Base-by-base conservation (phyloP, 2,888 invertebrate genomes). In the Leptinotarsa rubiginosa region DNA sequence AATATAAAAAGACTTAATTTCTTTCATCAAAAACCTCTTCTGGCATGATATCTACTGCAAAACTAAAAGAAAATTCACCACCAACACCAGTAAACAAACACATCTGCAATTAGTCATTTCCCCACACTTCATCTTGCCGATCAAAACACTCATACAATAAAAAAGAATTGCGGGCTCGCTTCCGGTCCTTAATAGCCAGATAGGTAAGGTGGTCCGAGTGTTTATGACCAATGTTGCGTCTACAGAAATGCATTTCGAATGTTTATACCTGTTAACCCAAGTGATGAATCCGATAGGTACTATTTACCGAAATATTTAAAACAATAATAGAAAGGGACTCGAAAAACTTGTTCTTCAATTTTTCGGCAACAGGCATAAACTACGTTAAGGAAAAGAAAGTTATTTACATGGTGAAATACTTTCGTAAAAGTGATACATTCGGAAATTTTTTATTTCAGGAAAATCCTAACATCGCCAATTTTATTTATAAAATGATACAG, bases 151-250 rank as follows among this genome's bases (percentile, higher is more conserved):
- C 49, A 16, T 64, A 69, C 31, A 73, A 65, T 71, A 76, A 71
- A 71, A 72, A 69, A 71, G 47, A 69, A 68, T 68, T 73, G 50
- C 47, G 64, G 65, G 62, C 67, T 49, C 56, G 69, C 65, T 76
- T 76, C 76, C 76, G 64, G 73, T 69, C 69, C 47, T 68, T 72
- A 65, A 73, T 73, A 69, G 69, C 47, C 59, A 56, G 68, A 62
- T 69, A 67, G 69, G 65, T 66, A 50, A 69, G 76, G 76, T 76
- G 76, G 76, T 76, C 76, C 62, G 50, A 52, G 22, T 54, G 50
- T 75, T 65, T 71, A 69, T 69, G 73, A 31, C 18, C 62, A 73
- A 71, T 76, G 76, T 76, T 76, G 68, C 69, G 76, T 76, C 76
- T 76, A 76, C 76, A 65, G 76, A 70, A 67, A 50, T 66, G 20